Evolutionary conservation across 2,113 vertebrate species (phyloP), one percentile per base, ranked within the genome.

Genomic region (Gobio gobio): DNA sequence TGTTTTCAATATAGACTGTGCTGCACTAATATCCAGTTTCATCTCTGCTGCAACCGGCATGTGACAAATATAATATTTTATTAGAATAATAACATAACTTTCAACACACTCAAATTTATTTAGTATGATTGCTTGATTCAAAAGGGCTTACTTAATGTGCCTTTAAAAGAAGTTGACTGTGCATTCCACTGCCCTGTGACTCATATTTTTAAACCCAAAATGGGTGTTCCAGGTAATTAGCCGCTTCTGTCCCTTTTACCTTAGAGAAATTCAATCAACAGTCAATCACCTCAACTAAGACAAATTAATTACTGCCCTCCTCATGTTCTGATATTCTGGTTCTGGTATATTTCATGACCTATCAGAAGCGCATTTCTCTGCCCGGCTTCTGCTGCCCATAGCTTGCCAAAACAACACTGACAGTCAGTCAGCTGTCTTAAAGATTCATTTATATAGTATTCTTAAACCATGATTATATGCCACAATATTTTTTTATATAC

Each of bases 331-430:
- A 74, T 1, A n/a, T n/a, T n/a, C n/a, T n/a, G n/a, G n/a, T n/a
- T n/a, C n/a, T n/a, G 1, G 29, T 29, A 29, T 73, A 47, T 24
- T 73, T 47, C 10, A n/a, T n/a, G 20, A 73, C 1, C 13, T 40
- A 36, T 9, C 8, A n/a, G n/a, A 70, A 22, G 16, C 5, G 0
- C 64, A 40, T 36, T 33, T 68, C 33, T 40, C 64, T 68, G n/a
- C n/a, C n/a, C n/a, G n/a, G n/a, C 64, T 45, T 20, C n/a, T n/a
- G n/a, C n/a, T n/a, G n/a, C n/a, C n/a, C n/a, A n/a, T n/a, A n/a
- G 72, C 72, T 49, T 22, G 72, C n/a, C 45, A 49, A 49, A 77
- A 77, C 29, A 56, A 77, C 49, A 20, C 45, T 49, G 72, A 26
- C 36, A 36, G 4, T 51, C 45, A 77, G 75, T 29, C 51, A 36